Conservation (phyloP, 1,140 invertebrate species). For the Oncopeltus fasciatus region DNA sequence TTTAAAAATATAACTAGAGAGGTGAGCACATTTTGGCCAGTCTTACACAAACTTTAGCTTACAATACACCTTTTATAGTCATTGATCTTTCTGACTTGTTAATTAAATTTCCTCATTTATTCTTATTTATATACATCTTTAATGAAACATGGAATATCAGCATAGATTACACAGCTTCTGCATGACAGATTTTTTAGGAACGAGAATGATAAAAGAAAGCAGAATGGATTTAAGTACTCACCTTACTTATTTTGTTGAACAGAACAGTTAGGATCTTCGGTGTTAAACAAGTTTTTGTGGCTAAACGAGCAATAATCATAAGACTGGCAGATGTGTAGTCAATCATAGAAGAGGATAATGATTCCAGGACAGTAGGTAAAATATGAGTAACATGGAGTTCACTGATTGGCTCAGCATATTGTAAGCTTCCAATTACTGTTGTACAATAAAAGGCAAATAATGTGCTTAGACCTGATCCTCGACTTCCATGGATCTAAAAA, state of each 20-base stretch:
- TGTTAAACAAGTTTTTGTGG: constrained; percentile 46
- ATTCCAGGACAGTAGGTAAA: constrained; percentile 49
- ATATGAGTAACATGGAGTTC: constrained; percentile 55
- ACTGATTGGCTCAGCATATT: constrained; percentile 29
- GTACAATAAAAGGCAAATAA: constrained; percentile 65
- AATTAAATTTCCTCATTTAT: no score
- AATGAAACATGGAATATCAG: no score
- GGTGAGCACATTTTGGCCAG: no score
- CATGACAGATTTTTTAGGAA: no score
- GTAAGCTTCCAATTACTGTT: constrained; percentile 52
- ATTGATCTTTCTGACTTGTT: no score
- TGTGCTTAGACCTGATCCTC: constrained; percentile 44
- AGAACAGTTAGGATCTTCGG: constrained; percentile 42
- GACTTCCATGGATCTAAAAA: constrained; percentile 34
- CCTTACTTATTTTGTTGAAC: constrained; percentile 41
- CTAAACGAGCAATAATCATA: constrained; percentile 44
- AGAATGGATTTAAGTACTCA: no score
- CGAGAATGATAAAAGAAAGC: no score
- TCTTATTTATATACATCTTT: no score
- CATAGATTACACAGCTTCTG: no score
- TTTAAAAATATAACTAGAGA: no score
- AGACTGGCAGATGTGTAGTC: constrained; percentile 60
- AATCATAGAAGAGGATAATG: constrained; percentile 44
- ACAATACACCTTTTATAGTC: no score
- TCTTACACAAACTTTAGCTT: no score